Conservation (phyloP, 1,140 invertebrate genomes). For the Zelostemma sp. region DNA sequence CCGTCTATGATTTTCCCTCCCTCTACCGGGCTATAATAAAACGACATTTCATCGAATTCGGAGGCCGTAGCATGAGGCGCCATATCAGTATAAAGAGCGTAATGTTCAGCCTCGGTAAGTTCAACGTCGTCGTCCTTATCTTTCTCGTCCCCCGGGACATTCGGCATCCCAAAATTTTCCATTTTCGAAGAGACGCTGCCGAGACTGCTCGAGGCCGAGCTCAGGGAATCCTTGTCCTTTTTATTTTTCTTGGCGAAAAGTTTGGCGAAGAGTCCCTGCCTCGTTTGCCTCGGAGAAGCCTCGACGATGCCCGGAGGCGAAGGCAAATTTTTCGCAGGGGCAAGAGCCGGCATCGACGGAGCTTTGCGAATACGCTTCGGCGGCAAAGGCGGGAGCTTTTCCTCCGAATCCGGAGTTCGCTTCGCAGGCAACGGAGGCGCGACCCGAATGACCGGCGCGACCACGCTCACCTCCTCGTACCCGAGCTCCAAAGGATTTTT, state of each 20-base stretch:
- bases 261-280: constrained; percentile 77
- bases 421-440: constrained; percentile 55
- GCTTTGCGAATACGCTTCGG: constrained; percentile 83
- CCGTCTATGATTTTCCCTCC: constrained; percentile 75
- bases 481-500: constrained; percentile 81
- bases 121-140: constrained; percentile 62
- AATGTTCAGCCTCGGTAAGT: constrained; percentile 87
- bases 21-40: constrained; percentile 87
- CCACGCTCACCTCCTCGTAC: constrained; percentile 71
- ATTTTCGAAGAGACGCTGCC: constrained; percentile 16
- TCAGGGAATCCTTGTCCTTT: constrained; percentile 61
- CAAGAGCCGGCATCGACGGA: constrained; percentile 64
- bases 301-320: constrained; percentile 60
- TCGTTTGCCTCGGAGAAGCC: constrained; percentile 72
- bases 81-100: constrained; percentile 85
- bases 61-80: constrained; percentile 86
- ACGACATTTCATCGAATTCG: constrained; percentile 88
- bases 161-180: constrained; percentile 19
- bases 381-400: constrained; percentile 80
- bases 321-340: constrained; percentile 63
- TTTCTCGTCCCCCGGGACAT: constrained; percentile 28
- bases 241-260: constrained; percentile 71
- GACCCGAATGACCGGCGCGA: constrained; percentile 20
- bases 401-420: constrained; percentile 69
- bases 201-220: constrained; percentile 20